A percentile compares a stretch with the other conserved stretches of the same genome.
These are phyloP conservation scores for Panopea generosa DNA, from an alignment of 2,888 invertebrate species.

Conservation along the genomic window DNA sequence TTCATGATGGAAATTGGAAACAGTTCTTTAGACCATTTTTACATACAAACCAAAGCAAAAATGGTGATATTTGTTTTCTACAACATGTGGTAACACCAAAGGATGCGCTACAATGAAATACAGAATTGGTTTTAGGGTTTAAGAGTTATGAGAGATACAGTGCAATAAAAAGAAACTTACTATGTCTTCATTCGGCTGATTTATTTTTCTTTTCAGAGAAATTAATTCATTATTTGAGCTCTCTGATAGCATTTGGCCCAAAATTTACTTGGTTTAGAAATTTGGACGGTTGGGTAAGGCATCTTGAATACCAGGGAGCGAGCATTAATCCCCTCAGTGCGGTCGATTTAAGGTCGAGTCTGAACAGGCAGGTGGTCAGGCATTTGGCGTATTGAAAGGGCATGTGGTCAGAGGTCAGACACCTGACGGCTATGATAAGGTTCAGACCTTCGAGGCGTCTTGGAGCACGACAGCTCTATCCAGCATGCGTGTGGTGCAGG, in stretches of 20 bases:
- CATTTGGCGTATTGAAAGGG: too few species aligned
- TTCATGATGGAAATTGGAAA: too few species aligned
- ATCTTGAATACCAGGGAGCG: slow-evolving; percentile 16
- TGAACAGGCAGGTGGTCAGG: too few species aligned
- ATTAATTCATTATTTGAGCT: slow-evolving; percentile 20
- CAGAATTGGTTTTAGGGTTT: too few species aligned
- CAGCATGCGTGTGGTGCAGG: slow-evolving; percentile 1
- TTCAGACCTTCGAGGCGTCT: slow-evolving; percentile 2
- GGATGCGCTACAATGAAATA: too few species aligned
- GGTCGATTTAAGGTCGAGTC: slow-evolving; percentile 8
- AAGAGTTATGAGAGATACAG: too few species aligned
- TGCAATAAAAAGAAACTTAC: too few species aligned
- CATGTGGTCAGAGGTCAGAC: background rate
- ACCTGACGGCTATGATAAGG: background rate
- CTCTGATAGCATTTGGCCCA: slow-evolving; percentile 14
- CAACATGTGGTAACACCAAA: too few species aligned
- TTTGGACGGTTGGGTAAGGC: slow-evolving; percentile 17
- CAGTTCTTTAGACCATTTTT: too few species aligned
- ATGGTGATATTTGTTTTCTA: too few species aligned
- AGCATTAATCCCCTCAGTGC: slow-evolving; percentile 11
- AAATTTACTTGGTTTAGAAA: slow-evolving; percentile 5
- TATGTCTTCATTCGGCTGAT: background rate
- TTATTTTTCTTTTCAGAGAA: slow-evolving; percentile 39
- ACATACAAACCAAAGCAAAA: too few species aligned
- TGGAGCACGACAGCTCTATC: background rate